Evolutionary conservation across 2,113 vertebrate species (phyloP).

Genomic region (Lagopus muta): DNA sequence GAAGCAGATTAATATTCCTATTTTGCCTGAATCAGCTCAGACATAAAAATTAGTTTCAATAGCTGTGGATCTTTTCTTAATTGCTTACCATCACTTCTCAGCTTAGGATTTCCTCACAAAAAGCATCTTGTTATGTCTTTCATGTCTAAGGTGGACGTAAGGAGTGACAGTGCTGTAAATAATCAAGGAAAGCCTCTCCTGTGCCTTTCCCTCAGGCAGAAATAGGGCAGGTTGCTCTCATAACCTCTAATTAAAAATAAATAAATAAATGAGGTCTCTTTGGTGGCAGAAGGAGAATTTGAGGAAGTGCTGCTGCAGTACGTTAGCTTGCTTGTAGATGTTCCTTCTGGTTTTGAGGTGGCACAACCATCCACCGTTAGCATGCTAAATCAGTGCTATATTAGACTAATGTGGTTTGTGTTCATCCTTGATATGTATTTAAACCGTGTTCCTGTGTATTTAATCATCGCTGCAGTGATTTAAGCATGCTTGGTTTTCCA

Average conservation of each 20-base stretch:
- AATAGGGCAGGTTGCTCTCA: background rate
- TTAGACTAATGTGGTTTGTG: background rate
- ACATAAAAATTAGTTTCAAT: background rate
- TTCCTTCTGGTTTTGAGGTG: background rate
- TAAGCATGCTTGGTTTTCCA: background rate
- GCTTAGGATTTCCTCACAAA: background rate
- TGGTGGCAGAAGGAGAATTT: background rate
- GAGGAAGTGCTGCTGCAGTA: no score
- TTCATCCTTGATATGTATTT: background rate
- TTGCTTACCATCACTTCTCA: background rate
- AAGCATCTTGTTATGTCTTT: background rate
- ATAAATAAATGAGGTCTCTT: background rate
- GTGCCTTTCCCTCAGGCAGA: fast-evolving
- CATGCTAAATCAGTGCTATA: fast-evolving
- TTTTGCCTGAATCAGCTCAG: background rate
- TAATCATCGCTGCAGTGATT: background rate
- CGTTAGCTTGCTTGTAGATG: background rate
- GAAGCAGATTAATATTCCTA: background rate
- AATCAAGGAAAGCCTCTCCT: background rate
- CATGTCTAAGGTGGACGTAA: background rate
- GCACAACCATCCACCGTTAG: background rate
- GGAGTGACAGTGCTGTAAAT: background rate
- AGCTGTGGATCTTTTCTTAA: background rate
- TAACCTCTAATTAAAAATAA: background rate
- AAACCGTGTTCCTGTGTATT: background rate